Percentiles rank a stretch among this genome's conserved stretches.
Conservation (phyloP, 2,888 invertebrate species). For the Pharmacophagus antenor region DNA sequence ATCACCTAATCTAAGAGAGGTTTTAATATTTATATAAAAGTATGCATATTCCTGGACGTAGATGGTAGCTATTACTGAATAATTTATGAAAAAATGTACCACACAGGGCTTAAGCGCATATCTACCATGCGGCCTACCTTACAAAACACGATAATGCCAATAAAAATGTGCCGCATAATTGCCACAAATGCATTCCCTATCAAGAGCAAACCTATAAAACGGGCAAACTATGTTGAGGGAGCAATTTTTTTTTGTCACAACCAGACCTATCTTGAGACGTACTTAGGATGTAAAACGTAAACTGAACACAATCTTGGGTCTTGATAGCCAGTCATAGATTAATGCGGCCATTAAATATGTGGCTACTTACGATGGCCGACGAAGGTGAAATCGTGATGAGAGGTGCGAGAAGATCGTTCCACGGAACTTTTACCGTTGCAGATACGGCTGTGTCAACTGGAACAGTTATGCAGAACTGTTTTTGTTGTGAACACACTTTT, state of each 20-base stretch:
- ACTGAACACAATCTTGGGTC: conserved; percentile 41
- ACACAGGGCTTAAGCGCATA: conserved; percentile 9
- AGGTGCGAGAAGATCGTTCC: conserved; percentile 41
- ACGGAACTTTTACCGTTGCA: conserved; percentile 19
- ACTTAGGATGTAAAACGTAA: conserved; percentile 37
- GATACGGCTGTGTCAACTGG: conserved; percentile 9
- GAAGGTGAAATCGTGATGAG: conserved; percentile 55
- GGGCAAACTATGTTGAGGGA: conserved; percentile 9
- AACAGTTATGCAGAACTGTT: neutral
- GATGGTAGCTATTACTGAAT: conserved; percentile 4
- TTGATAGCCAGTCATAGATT: conserved; percentile 49
- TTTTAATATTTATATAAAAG: conserved; percentile 7
- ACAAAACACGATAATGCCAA: conserved; percentile 10
- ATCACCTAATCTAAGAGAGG: neutral
- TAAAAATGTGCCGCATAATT: conserved; percentile 18
- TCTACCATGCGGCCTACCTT: conserved; percentile 13
- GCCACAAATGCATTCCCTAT: conserved; percentile 10
- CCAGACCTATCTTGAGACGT: conserved; percentile 16
- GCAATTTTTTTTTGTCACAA: conserved; percentile 7
- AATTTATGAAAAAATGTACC: conserved; percentile 1
- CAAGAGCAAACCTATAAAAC: conserved; percentile 5
- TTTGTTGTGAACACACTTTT: neutral
- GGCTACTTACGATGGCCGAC: conserved; percentile 44
- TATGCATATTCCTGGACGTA: conserved; percentile 6
- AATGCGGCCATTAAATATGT: conserved; percentile 48